Conservation (phyloP, 2,113 vertebrate species). For the Corythornis vintsioides region DNA sequence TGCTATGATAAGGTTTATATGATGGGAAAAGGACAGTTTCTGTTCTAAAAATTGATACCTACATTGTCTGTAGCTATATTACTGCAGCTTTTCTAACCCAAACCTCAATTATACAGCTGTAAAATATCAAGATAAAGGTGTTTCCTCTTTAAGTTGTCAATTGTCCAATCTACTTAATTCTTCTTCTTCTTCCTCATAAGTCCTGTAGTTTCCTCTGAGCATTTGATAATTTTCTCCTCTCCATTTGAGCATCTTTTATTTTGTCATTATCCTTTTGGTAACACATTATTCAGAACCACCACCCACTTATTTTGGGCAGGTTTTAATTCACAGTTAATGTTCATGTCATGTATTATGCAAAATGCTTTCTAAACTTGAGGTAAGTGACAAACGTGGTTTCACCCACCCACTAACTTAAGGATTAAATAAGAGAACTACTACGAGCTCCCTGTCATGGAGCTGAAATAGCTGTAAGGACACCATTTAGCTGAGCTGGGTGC, state of each 20-base stretch:
- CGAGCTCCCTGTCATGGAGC: background rate
- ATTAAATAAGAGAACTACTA: background rate
- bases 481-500: background rate
- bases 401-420: background rate
- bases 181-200: background rate
- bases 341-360: background rate
- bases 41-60: background rate
- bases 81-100: background rate
- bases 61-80: background rate
- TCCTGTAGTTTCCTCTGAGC: background rate
- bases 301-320: background rate
- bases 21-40: background rate
- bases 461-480: background rate
- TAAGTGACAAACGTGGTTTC: background rate
- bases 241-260: background rate
- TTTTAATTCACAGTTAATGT: background rate
- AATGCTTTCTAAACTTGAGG: slow-evolving; percentile 1
- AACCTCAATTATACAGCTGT: background rate
- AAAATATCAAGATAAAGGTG: background rate
- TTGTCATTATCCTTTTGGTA: background rate
- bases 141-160: background rate
- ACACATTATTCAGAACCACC: background rate
- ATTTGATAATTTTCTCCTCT: background rate
- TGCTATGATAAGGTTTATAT: background rate
- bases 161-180: background rate